Conservation (phyloP, 37 sponge, comb jelly and placozoan species). For the Aphrocallistes beatrix region DNA sequence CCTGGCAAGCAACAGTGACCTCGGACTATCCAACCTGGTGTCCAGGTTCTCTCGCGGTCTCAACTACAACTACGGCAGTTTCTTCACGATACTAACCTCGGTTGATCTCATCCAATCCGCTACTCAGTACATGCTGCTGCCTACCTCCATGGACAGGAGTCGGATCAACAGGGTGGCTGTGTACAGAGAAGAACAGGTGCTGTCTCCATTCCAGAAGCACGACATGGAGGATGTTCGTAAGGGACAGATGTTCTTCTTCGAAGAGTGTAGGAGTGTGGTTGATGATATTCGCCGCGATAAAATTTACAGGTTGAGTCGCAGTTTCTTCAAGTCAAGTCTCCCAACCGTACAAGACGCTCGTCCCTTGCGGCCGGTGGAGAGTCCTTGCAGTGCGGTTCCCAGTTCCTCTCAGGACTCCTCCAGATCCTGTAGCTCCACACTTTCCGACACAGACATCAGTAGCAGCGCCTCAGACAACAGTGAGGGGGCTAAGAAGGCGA, state of each 20-base stretch:
- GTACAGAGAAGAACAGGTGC: background rate
- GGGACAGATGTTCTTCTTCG: constrained; percentile 5
- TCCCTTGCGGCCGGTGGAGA: background rate
- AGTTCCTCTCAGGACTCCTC: background rate
- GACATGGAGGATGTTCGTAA: background rate
- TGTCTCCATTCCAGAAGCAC: constrained; percentile 6
- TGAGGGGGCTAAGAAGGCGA: background rate
- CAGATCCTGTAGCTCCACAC: background rate
- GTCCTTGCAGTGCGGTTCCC: background rate
- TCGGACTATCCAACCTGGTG: background rate
- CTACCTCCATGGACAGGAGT: background rate
- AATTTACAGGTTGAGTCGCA: background rate
- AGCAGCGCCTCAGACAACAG: background rate
- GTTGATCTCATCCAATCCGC: background rate
- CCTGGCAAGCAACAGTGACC: background rate
- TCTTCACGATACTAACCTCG: background rate
- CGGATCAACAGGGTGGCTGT: background rate
- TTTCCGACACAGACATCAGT: background rate
- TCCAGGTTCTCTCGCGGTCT: constrained; percentile 12
- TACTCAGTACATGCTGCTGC: background rate
- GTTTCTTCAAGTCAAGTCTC: constrained; percentile 4
- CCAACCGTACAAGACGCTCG: background rate
- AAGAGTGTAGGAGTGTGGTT: background rate
- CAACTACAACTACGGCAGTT: constrained; percentile 9
- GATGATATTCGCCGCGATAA: background rate